Percentiles rank a stretch among this genome's conserved stretches.
Evolutionary conservation across 1,140 invertebrate genomes (phyloP).

Genomic region (Cylas formicarius): DNA sequence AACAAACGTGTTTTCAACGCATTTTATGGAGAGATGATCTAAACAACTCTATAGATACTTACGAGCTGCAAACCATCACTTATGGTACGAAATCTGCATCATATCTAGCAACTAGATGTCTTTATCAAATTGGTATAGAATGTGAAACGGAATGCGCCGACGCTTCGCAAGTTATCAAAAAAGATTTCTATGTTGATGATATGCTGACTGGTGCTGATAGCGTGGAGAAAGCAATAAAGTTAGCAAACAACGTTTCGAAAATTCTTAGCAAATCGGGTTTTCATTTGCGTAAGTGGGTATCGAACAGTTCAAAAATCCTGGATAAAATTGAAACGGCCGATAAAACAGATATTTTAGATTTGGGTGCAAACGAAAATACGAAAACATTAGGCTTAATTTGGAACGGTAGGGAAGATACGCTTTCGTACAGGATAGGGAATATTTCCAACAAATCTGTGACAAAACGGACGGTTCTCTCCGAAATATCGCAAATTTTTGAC

Average conservation of each 20-base stretch:
- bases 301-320: conserved; percentile 18
- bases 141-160: conserved; percentile 20
- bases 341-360: background rate
- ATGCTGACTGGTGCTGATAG: conserved; percentile 30
- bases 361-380: conserved; percentile 2
- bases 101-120: conserved; percentile 26
- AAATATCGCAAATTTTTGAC: conserved; percentile 22
- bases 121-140: conserved; percentile 22
- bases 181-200: conserved; percentile 41
- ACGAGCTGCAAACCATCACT: conserved; percentile 30
- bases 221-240: conserved; percentile 12
- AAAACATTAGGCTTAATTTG: conserved; percentile 21
- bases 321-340: background rate
- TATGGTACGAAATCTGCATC: conserved; percentile 31
- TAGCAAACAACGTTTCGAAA: conserved; percentile 12
- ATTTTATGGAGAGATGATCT: conserved; percentile 38
- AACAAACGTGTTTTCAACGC: conserved; percentile 37
- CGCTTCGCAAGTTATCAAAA: conserved; percentile 18
- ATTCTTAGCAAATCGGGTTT: conserved; percentile 24
- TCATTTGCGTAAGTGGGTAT: conserved; percentile 40
- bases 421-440: conserved; percentile 3
- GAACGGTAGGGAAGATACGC: conserved; percentile 6
- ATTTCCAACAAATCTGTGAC: no score
- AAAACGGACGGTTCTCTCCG: conserved; percentile 18
- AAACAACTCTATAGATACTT: conserved; percentile 4